Conservation (phyloP, 2,113 vertebrate species). For the Rhombomys opimus region DNA sequence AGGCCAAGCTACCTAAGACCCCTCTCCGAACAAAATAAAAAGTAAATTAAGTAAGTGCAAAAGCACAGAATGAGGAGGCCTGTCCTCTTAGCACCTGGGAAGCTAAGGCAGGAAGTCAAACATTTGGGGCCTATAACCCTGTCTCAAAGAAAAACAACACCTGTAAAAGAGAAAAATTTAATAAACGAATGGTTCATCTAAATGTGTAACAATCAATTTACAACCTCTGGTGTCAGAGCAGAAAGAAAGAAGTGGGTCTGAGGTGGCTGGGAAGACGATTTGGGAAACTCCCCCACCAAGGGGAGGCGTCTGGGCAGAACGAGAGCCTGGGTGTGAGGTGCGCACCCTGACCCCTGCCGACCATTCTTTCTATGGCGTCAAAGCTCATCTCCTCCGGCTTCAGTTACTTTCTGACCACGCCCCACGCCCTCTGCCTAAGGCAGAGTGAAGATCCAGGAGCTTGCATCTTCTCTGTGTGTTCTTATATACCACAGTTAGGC, state of each 20-base stretch:
- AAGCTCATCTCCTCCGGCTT: neutral
- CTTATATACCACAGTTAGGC: neutral
- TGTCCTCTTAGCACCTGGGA: neutral
- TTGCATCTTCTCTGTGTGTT: neutral
- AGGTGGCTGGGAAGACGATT: neutral
- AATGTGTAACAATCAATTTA: neutral
- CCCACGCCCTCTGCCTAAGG: no score
- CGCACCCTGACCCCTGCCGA: neutral
- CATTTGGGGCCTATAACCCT: neutral
- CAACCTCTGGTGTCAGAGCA: neutral
- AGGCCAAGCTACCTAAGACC: neutral
- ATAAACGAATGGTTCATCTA: neutral
- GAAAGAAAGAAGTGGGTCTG: neutral
- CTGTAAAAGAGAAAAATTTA: neutral
- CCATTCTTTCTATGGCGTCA: neutral
- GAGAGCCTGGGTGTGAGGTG: no score
- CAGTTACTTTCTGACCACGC: neutral
- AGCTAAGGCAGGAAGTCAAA: neutral
- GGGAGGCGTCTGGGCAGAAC: neutral
- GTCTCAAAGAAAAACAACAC: neutral
- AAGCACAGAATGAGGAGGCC: neutral
- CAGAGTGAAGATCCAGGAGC: neutral
- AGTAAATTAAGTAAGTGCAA: neutral
- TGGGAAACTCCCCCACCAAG: neutral
- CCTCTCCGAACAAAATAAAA: neutral